These are phyloP conservation scores for Colistium nudipinnis DNA, from an alignment of 2,113 vertebrate species.

Conservation along the genomic window DNA sequence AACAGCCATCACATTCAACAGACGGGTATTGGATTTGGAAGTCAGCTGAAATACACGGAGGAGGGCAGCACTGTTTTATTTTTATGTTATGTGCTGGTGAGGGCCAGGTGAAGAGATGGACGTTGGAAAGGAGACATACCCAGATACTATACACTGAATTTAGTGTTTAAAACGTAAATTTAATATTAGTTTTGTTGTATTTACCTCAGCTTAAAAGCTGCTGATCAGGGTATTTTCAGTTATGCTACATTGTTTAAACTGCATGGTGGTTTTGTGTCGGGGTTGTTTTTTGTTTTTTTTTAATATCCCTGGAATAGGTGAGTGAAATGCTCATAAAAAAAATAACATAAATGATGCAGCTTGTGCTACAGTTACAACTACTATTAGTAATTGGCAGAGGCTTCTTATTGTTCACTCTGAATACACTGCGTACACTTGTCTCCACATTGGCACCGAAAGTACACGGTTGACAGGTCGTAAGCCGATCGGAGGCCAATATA, in stretches of 20 bases:
- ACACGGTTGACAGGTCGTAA: too few species aligned
- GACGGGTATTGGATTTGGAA: constrained; percentile 69
- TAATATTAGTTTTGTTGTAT: background rate
- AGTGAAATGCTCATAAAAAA: too few species aligned
- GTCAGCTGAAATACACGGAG: constrained; percentile 39
- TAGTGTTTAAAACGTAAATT: background rate
- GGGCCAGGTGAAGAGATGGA: background rate
- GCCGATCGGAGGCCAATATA: too few species aligned
- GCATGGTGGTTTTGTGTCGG: background rate
- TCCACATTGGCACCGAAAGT: too few species aligned
- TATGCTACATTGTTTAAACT: background rate
- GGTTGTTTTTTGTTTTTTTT: background rate
- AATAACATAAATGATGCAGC: background rate
- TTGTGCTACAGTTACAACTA: background rate
- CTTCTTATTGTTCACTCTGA: background rate
- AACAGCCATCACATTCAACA: constrained; percentile 62
- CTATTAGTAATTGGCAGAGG: background rate
- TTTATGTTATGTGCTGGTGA: constrained; percentile 39
- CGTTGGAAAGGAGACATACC: background rate
- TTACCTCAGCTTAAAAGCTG: background rate
- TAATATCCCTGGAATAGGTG: background rate
- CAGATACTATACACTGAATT: background rate
- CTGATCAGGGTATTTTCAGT: background rate
- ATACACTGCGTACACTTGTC: background rate
- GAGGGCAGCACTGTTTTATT: constrained; percentile 27